Evolutionary conservation across 2,888 invertebrate species (phyloP).

Genomic region (Schrankia costaestrigalis): DNA sequence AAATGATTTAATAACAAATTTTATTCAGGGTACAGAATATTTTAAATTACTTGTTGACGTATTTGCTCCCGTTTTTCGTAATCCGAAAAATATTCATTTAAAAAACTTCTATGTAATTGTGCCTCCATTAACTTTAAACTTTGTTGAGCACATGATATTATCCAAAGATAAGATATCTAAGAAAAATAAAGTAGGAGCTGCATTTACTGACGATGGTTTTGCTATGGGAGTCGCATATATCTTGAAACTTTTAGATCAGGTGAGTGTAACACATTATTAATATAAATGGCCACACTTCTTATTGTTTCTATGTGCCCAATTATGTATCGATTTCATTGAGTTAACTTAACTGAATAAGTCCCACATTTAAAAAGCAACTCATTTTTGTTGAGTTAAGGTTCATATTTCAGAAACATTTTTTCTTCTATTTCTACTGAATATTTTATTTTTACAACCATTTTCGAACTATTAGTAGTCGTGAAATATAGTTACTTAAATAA

Average conservation of each 20-base stretch:
- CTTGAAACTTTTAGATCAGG: constrained; percentile 92
- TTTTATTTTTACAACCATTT: too few species aligned
- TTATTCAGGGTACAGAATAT: constrained; percentile 93
- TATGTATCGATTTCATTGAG: too few species aligned
- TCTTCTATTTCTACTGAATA: too few species aligned
- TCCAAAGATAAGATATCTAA: constrained; percentile 96
- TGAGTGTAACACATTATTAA: too few species aligned
- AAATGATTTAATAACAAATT: constrained; percentile 88
- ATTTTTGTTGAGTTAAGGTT: too few species aligned
- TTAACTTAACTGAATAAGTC: too few species aligned
- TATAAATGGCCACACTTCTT: too few species aligned
- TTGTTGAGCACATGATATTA: constrained; percentile 94
- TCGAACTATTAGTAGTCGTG: too few species aligned
- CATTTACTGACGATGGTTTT: constrained; percentile 99
- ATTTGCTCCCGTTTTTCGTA: constrained; percentile 93
- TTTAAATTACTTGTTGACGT: constrained; percentile 94
- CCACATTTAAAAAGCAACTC: too few species aligned
- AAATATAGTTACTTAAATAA: too few species aligned
- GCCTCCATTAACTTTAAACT: constrained; percentile 96
- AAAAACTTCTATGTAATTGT: constrained; percentile 96
- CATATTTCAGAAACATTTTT: too few species aligned
- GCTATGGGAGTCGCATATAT: constrained; percentile 97
- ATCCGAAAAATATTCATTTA: constrained; percentile 92
- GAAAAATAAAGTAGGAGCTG: constrained; percentile 91
- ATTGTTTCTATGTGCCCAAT: background rate